Percentiles rank a stretch among this genome's conserved stretches.
Conservation (phyloP, 1,140 invertebrate species). For the Cydia strobilella region DNA sequence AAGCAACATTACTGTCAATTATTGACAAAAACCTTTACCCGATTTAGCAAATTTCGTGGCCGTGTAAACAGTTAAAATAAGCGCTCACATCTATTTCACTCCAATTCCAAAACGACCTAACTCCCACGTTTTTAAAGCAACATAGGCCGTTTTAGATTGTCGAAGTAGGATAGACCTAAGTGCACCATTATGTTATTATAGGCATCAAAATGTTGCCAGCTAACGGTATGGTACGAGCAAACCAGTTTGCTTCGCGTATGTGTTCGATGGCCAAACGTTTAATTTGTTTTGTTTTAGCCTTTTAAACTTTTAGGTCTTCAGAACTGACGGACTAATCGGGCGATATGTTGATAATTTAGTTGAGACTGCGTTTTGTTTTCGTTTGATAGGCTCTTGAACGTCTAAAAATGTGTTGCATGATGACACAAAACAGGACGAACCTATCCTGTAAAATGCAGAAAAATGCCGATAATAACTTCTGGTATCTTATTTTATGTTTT, state of each 20-base stretch:
- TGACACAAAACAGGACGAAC: no score
- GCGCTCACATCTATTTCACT: neutral
- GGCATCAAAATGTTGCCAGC: conserved; percentile 49
- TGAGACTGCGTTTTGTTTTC: no score
- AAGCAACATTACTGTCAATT: conserved; percentile 8
- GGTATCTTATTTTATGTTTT: no score
- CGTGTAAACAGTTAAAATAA: conserved; percentile 21
- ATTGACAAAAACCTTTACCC: conserved; percentile 16
- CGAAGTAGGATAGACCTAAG: conserved; percentile 36
- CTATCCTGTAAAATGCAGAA: no score
- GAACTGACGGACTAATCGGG: neutral
- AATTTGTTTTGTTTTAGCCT: conserved; percentile 17
- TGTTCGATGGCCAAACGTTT: conserved; percentile 21
- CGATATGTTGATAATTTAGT: neutral
- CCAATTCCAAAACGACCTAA: neutral
- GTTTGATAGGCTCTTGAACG: no score
- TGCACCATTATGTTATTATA: conserved; percentile 72
- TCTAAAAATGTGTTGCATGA: no score
- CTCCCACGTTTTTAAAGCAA: neutral
- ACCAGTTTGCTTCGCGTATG: conserved; percentile 20
- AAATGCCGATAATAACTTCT: no score
- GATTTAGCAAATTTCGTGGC: conserved; percentile 18
- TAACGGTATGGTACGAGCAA: conserved; percentile 20
- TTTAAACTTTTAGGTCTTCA: neutral
- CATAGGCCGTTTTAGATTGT: neutral